Base-by-base conservation (phyloP, 2,888 invertebrate genomes). In the Heliconius ethilla region DNA sequence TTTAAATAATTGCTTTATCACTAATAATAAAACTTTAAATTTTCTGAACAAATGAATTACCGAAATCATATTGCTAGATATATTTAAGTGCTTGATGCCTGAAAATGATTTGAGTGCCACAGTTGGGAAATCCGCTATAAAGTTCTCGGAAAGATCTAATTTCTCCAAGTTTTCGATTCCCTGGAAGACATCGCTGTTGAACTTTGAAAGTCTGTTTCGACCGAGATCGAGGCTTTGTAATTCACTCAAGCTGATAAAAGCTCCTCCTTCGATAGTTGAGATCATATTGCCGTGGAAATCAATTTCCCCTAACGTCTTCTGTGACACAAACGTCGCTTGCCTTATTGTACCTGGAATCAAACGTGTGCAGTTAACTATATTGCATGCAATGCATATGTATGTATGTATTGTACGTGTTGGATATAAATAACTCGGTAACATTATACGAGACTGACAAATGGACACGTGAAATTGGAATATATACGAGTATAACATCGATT, bases 61-160 rank as follows among this genome's bases (percentile, higher is more conserved):
- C 92, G 96, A 96, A 80, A 98, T 96, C 93, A 98, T 96, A 91
- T 98, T 98, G 82, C 97, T 97, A 22, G 97, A 97, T 62, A 98
- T 92, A 90, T 98, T 97, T 80, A 98, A 92, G 81, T 96, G 96
- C 86, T 96, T 96, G 33, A 98, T 90, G 77, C 95, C 95, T 33
- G 92, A 91, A 83, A 98, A 95, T 45, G 96, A 95, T 86, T 96
- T 96, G 69, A 98, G 88, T 0, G 98, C 97, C 15, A 97, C 96
- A 0, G 96, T 96, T 6, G 98, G 98, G 86, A 98, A 97, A 87
- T 97, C 97, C 2, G 95, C 94, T 77, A 98, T 96, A 88, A 97
- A 98, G 93, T 99, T 99, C 86, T 97, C 96, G 0, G 98, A 97
- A 40, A 99, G 93, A 88, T 98, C 98, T 82, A 99, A 92, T 83